Evolutionary conservation across 2,113 vertebrate genomes (phyloP).

Genomic region (Cavia porcellus): DNA sequence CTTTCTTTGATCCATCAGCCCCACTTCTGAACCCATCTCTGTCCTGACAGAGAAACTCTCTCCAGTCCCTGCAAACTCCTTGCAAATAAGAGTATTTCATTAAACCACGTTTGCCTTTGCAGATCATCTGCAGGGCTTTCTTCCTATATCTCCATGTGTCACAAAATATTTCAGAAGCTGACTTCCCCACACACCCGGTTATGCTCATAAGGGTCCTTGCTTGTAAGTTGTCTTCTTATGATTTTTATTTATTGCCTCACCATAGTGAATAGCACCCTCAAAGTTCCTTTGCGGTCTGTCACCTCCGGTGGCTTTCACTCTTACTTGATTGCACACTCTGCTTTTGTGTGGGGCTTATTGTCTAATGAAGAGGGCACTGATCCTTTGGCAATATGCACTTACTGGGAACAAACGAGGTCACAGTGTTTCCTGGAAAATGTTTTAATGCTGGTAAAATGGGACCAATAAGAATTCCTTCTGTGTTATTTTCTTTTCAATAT

Average conservation of each 20-base stretch:
- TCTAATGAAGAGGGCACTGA: slow-evolving; percentile 85
- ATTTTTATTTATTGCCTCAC: slow-evolving; percentile 46
- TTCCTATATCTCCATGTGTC: neutral
- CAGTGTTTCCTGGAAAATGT: slow-evolving; percentile 48
- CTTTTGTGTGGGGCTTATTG: slow-evolving; percentile 84
- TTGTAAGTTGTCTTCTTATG: slow-evolving; percentile 31
- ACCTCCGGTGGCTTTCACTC: slow-evolving; percentile 81
- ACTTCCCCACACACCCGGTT: neutral
- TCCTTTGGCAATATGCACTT: slow-evolving; percentile 86
- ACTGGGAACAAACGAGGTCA: slow-evolving; percentile 79
- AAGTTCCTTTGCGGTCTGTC: slow-evolving; percentile 81
- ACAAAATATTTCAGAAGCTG: neutral
- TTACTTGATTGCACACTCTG: slow-evolving; percentile 82
- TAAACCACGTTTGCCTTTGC: slow-evolving; percentile 47
- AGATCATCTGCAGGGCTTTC: neutral
- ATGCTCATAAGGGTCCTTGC: neutral
- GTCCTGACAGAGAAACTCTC: neutral
- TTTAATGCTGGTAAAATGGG: slow-evolving; percentile 71
- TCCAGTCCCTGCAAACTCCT: neutral
- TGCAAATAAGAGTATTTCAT: slow-evolving; percentile 36
- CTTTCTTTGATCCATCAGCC: slow-evolving; percentile 44
- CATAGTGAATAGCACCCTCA: slow-evolving; percentile 59
- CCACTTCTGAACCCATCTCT: slow-evolving; percentile 10
- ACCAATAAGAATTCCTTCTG: slow-evolving; percentile 76
- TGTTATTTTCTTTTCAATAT: slow-evolving; percentile 63